Base-by-base conservation (phyloP, 2,113 vertebrate species). In the Trinectes maculatus region DNA sequence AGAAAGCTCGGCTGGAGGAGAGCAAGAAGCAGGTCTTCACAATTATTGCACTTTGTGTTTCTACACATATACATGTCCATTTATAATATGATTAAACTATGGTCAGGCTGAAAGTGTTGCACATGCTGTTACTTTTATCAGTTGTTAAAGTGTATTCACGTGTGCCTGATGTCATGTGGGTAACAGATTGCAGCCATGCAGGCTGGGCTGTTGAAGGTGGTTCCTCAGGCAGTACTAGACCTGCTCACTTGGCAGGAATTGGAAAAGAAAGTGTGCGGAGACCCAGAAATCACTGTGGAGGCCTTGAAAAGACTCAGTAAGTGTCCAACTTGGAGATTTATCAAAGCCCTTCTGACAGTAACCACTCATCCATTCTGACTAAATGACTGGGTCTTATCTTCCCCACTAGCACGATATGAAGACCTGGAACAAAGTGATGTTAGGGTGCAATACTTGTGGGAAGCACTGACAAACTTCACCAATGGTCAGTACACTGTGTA, bases 181-280 rank as follows among this genome's bases (percentile, higher is more conserved):
- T 63, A 19, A 1, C 85, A 99, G 97, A 93, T 98, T 64, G 91
- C 93, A 54, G 96, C 97, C 42, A 95, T 99, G 89, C 96, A 97
- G 88, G 94, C 94, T 3, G 97, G 97, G 39, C 91, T 99, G 75
- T 89, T 98, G 73, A 98, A 98, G 87, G 97, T 99, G 57, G 95
- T 98, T 12, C 97, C 97, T 3, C 97, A 99, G 89, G 97, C 97
- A 7, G 97, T 98, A 66, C 90, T 99, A 71, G 97, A 98, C 84
- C 92, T 98, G 53, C 92, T 99, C 42, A 98, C 97, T 4, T 98
- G 97, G 97, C 97, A 98, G 75, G 97, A 99, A 56, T 91, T 97
- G 71, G 97, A 99, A 78, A 99, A 98, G 91, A 98, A 96, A 82
- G 95, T 98, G 76, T 98, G 96, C 40, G 97, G 97, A 63, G 97